A percentile compares a stretch with the other conserved stretches of the same genome.
phyloP scores from a whole-genome alignment of 2,888 invertebrate species.

The Drosophila paramelanica region DNA sequence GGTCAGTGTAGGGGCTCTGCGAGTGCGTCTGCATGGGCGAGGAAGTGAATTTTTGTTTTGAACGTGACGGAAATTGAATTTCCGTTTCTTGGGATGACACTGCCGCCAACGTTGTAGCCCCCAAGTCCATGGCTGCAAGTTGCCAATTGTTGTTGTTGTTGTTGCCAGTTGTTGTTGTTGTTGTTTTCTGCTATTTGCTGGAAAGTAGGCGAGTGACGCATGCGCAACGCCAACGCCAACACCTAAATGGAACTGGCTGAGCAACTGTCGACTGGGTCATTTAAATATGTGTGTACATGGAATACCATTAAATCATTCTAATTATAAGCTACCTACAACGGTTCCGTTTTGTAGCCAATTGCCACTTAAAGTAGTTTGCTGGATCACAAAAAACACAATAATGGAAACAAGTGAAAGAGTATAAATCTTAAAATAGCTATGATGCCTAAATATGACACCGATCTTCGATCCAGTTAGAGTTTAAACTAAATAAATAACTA shows the following conservation, averaged over 20 bases:
- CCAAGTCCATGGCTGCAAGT: slow-evolving; percentile 14
- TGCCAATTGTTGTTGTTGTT: slow-evolving; percentile 25
- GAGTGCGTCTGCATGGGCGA: slow-evolving; percentile 55
- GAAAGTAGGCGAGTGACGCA: slow-evolving; percentile 60
- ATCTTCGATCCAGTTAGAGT: too few relatives aligned
- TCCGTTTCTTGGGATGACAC: slow-evolving; percentile 74
- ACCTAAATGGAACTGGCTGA: slow-evolving; percentile 46
- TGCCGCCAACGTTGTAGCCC: slow-evolving; percentile 53
- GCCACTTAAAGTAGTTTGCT: slow-evolving; percentile 15
- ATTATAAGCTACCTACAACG: slow-evolving; percentile 63
- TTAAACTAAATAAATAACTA: background rate
- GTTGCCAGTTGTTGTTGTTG: slow-evolving; percentile 7
- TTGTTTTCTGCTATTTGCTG: slow-evolving; percentile 22
- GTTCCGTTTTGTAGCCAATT: slow-evolving; percentile 38
- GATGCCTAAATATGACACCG: background rate
- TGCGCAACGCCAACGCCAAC: slow-evolving; percentile 42
- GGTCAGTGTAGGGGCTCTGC: background rate
- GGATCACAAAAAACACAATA: slow-evolving; percentile 5
- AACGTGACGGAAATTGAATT: slow-evolving; percentile 80
- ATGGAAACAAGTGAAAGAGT: background rate
- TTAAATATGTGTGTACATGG: slow-evolving; percentile 18
- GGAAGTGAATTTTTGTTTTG: slow-evolving; percentile 63
- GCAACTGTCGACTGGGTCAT: slow-evolving; percentile 56
- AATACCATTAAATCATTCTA: slow-evolving; percentile 43
- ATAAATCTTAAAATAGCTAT: background rate